Percentiles rank a stretch among this genome's conserved stretches.
Conservation (phyloP, 2,888 invertebrate species). For the Acronicta alni region DNA sequence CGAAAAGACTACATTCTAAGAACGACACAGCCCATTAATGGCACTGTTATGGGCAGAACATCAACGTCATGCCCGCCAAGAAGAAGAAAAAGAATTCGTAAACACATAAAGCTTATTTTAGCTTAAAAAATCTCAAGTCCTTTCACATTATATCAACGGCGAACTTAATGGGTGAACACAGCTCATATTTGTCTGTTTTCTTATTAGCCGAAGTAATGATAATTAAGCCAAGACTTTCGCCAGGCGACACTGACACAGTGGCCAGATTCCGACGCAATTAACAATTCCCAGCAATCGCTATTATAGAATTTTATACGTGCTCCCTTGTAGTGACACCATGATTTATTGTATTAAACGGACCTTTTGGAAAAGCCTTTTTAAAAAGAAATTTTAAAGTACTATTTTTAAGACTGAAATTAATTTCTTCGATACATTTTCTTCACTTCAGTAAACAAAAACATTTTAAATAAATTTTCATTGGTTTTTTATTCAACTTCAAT, state of each 20-base stretch:
- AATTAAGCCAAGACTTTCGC: slow-evolving; percentile 61
- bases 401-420: no score
- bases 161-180: slow-evolving; percentile 16
- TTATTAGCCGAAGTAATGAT: slow-evolving; percentile 45
- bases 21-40: no score
- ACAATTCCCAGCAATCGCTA: slow-evolving; percentile 59
- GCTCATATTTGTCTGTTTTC: slow-evolving; percentile 40
- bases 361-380: background rate
- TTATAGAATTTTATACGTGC: slow-evolving; percentile 64
- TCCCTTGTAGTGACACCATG: slow-evolving; percentile 43
- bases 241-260: slow-evolving; percentile 65
- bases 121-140: slow-evolving; percentile 1
- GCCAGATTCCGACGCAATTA: slow-evolving; percentile 70
- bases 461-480: no score
- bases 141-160: slow-evolving; percentile 18
- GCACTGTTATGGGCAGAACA: no score
- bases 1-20: no score
- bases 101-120: no score
- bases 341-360: background rate
- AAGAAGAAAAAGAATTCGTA: no score
- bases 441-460: no score
- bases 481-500: no score
- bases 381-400: background rate
- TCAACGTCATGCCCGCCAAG: no score
- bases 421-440: no score